Evolutionary conservation across 2,113 vertebrate genomes (phyloP).

Genomic region (Sula dactylatra): DNA sequence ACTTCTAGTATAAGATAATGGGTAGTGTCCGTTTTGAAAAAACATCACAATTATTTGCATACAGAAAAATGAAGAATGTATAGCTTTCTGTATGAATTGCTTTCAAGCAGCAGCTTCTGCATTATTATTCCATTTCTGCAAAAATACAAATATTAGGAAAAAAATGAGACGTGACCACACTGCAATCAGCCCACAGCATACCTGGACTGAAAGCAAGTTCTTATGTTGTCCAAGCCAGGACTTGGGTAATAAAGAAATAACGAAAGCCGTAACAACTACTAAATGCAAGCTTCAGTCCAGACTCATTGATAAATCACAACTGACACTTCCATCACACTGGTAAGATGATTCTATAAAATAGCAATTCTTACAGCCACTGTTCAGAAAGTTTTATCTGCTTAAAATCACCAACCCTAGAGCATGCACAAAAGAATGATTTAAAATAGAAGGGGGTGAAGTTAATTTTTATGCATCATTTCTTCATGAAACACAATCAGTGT

Average conservation of each 20-base stretch:
- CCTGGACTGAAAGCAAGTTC: not conserved
- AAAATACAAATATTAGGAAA: not conserved
- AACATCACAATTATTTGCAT: not conserved
- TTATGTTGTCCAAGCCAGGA: not conserved
- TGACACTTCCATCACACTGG: not conserved
- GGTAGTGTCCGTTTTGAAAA: not conserved
- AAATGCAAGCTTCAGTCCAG: not conserved
- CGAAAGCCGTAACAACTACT: not conserved
- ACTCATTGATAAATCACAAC: not conserved
- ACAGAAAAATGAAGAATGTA: not conserved
- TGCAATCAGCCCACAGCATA: not conserved
- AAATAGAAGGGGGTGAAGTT: not conserved
- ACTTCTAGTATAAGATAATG: not conserved
- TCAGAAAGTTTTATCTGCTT: not conserved
- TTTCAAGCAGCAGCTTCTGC: not conserved
- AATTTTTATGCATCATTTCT: slow-evolving; percentile 73
- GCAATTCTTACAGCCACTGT: not conserved
- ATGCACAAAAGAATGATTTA: not conserved
- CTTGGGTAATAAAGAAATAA: not conserved
- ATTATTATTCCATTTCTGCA: not conserved
- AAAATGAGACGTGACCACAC: not conserved
- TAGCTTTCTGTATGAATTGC: not conserved
- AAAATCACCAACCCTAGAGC: not conserved
- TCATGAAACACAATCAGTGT: slow-evolving; percentile 66
- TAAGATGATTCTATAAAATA: not conserved